These are phyloP conservation scores for Phallusia fumigata DNA, from an alignment of 23 tunicate species.

Conservation along the genomic window DNA sequence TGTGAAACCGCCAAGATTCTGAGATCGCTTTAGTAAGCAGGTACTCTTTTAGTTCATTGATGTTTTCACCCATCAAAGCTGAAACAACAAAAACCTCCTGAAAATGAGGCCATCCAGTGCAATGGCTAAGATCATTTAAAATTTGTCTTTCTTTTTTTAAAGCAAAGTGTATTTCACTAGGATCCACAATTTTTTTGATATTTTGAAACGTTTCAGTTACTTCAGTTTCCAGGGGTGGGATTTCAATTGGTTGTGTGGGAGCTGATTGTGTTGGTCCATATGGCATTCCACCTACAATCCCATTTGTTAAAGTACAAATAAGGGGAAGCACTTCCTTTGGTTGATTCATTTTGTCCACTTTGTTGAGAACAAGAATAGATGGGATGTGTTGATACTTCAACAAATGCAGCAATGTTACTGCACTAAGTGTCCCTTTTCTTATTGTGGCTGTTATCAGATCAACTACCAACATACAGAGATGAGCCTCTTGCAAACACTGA, in stretches of 20 bases:
- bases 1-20: slow-evolving; percentile 65
- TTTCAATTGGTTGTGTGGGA: slow-evolving; percentile 14
- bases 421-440: slow-evolving; percentile 56
- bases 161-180: slow-evolving; percentile 24
- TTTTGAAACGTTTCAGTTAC: slow-evolving; percentile 38
- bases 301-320: slow-evolving; percentile 28
- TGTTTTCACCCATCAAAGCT: slow-evolving; percentile 21
- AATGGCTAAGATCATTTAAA: slow-evolving; percentile 49
- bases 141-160: slow-evolving; percentile 52
- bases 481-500: slow-evolving; percentile 34
- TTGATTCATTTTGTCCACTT: slow-evolving; percentile 37
- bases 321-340: slow-evolving; percentile 13
- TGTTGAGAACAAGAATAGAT: slow-evolving; percentile 67
- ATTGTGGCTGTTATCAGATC: slow-evolving; percentile 53
- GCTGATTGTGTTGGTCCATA: neutral
- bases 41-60: slow-evolving; percentile 32
- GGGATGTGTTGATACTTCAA: slow-evolving; percentile 56
- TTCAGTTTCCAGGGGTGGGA: slow-evolving; percentile 35
- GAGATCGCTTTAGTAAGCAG: slow-evolving; percentile 36
- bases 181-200: neutral
- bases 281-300: slow-evolving; percentile 34
- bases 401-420: slow-evolving; percentile 64
- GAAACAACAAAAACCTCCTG: slow-evolving; percentile 88
- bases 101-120: slow-evolving; percentile 87
- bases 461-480: slow-evolving; percentile 70